Evolutionary conservation across 2,888 invertebrate genomes (phyloP).

Genomic region (Cryptocephalus primarius): DNA sequence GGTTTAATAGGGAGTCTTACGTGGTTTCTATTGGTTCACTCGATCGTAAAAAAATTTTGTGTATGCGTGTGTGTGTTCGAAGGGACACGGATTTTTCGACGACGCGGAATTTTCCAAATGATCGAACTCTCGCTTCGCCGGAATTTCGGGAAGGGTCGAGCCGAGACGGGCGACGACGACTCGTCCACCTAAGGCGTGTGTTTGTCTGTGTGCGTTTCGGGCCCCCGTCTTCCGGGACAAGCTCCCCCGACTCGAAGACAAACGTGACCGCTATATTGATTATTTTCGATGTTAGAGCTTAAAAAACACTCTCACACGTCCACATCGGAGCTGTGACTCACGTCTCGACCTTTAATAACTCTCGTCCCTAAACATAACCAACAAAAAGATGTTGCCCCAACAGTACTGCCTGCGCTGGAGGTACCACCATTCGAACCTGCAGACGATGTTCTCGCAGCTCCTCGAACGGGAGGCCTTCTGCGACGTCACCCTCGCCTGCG

Average conservation of each 20-base stretch:
- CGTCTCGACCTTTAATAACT: too few species aligned
- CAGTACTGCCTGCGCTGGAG: conserved; percentile 90
- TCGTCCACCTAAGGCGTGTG: too few species aligned
- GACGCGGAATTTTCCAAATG: conserved; percentile 51
- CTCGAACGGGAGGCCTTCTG: conserved; percentile 81
- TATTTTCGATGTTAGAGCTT: too few species aligned
- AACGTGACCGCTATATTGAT: too few species aligned
- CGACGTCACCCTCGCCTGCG: conserved; percentile 81
- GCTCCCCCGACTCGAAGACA: too few species aligned
- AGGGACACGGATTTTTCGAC: conserved; percentile 36
- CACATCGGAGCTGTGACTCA: too few species aligned
- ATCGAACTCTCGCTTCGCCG: conserved; percentile 40
- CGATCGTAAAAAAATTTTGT: conserved; percentile 35
- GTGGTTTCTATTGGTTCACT: conserved; percentile 40
- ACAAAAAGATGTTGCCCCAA: conserved; percentile 61
- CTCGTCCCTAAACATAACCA: conserved; percentile 15
- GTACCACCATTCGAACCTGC: conserved; percentile 83
- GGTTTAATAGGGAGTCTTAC: conserved; percentile 39
- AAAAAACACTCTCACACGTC: too few species aligned
- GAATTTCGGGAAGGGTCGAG: too few species aligned
- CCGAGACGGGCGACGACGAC: too few species aligned
- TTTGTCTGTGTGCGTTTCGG: too few species aligned
- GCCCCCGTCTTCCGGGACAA: too few species aligned
- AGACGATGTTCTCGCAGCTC: conserved; percentile 80
- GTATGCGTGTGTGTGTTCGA: conserved; percentile 10